Evolutionary conservation across 2,113 vertebrate genomes (phyloP).

Genomic region (Corydoras sp.): DNA sequence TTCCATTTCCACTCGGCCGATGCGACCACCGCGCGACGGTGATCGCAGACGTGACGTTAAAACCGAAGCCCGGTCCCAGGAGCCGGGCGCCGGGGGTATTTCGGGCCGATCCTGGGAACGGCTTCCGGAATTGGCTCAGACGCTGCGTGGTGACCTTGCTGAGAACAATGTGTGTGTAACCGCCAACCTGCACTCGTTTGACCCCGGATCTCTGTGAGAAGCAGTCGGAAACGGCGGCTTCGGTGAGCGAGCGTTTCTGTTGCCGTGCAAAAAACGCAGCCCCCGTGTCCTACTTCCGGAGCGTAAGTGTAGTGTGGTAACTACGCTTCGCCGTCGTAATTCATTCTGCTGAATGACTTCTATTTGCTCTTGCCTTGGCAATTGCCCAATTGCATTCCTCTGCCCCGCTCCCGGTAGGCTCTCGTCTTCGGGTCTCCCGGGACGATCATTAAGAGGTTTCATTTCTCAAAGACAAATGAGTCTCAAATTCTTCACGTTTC

Average conservation of each 20-base stretch:
- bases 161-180: slow-evolving; percentile 28
- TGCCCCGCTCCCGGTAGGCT: slow-evolving; percentile 20
- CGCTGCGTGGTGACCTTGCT: slow-evolving; percentile 13
- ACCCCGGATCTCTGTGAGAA: slow-evolving; percentile 20
- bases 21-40: no score
- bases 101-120: slow-evolving; percentile 33
- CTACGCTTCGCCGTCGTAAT: slow-evolving; percentile 2
- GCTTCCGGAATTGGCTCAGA: slow-evolving; percentile 22
- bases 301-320: slow-evolving; percentile 24
- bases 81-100: slow-evolving; percentile 5
- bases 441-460: slow-evolving; percentile 26
- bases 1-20: background rate
- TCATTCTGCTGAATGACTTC: slow-evolving; percentile 31
- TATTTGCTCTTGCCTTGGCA: slow-evolving; percentile 32
- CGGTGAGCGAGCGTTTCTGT: slow-evolving; percentile 17
- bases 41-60: background rate
- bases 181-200: slow-evolving; percentile 8
- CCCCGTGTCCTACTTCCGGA: slow-evolving; percentile 35
- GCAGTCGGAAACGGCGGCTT: slow-evolving; percentile 13
- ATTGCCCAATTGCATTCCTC: slow-evolving; percentile 15
- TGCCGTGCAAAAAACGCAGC: slow-evolving; percentile 17
- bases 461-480: slow-evolving; percentile 33
- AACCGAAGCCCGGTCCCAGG: slow-evolving; percentile 28
- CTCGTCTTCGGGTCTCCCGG: slow-evolving; percentile 19
- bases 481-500: slow-evolving; percentile 11